A percentile compares a stretch with the other conserved stretches of the same genome.
These are phyloP conservation scores for Cololabis saira DNA, from an alignment of 2,113 vertebrate genomes.

Conservation along the genomic window DNA sequence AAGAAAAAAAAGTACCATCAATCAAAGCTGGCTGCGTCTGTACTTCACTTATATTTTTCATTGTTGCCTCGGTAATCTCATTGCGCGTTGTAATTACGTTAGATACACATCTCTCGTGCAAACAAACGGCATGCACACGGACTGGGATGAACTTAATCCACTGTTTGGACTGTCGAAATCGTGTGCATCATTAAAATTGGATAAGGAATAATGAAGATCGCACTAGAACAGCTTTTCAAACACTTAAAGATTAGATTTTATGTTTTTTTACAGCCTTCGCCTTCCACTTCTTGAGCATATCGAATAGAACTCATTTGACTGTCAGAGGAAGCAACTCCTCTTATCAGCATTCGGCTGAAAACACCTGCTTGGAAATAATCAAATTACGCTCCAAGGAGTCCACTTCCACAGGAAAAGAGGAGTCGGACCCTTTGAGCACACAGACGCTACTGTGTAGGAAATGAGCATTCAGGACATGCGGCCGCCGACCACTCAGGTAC, in stretches of 20 bases:
- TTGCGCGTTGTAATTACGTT: conserved; percentile 31
- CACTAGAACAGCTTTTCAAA: conserved; percentile 21
- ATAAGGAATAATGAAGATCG: too few species aligned
- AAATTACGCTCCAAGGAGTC: conserved; percentile 68
- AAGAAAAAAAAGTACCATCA: conserved; percentile 1
- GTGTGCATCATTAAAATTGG: neutral
- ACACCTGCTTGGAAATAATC: conserved; percentile 79
- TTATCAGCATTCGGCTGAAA: conserved; percentile 76
- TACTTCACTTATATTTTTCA: conserved; percentile 13
- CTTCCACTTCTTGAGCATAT: conserved; percentile 40
- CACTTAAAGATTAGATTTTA: conserved; percentile 45
- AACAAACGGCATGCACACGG: conserved; percentile 19
- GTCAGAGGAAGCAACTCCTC: conserved; percentile 45
- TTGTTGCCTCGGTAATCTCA: conserved; percentile 5
- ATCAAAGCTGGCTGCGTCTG: conserved; percentile 18
- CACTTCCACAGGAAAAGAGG: conserved; percentile 40
- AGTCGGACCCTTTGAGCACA: conserved; percentile 54
- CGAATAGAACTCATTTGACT: conserved; percentile 52
- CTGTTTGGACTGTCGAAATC: conserved; percentile 11
- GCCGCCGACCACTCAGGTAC: conserved; percentile 58
- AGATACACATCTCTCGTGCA: conserved; percentile 31
- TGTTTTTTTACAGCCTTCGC: too few species aligned
- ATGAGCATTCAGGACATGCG: conserved; percentile 66
- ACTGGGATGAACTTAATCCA: neutral
- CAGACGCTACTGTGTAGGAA: conserved; percentile 58